phyloP scores from a whole-genome alignment of 2,888 invertebrate genomes.

The Epinotia bilunana region DNA sequence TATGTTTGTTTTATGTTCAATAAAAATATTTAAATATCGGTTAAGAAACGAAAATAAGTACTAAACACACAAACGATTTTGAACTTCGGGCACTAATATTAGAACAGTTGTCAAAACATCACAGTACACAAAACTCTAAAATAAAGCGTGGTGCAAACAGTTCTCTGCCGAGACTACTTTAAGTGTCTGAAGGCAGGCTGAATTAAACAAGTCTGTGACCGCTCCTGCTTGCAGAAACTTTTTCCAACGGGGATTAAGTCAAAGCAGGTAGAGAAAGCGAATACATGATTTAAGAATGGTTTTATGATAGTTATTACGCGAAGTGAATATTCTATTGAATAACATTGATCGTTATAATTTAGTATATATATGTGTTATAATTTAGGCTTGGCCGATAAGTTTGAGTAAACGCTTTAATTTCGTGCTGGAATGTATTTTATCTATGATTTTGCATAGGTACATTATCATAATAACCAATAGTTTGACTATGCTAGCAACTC shows the following conservation, averaged over 20 bases:
- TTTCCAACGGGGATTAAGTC: slow-evolving; percentile 15
- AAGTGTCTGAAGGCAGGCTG: slow-evolving; percentile 54
- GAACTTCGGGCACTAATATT: neutral
- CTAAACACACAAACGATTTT: too few relatives aligned
- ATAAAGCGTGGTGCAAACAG: slow-evolving; percentile 47
- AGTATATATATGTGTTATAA: neutral
- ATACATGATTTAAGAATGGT: neutral
- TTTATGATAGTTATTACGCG: neutral
- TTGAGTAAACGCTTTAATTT: too few relatives aligned
- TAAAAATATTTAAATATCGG: too few relatives aligned
- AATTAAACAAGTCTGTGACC: slow-evolving; percentile 61
- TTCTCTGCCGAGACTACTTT: slow-evolving; percentile 44
- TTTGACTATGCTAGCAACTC: too few relatives aligned
- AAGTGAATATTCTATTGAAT: neutral
- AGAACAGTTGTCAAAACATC: neutral
- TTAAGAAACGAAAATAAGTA: too few relatives aligned
- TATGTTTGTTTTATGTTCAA: too few relatives aligned
- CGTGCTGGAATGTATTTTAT: too few relatives aligned
- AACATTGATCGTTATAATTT: neutral
- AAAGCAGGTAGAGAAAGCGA: slow-evolving; percentile 20
- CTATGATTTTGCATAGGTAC: too few relatives aligned
- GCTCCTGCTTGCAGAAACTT: slow-evolving; percentile 40
- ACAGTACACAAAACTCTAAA: slow-evolving; percentile 46
- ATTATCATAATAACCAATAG: too few relatives aligned
- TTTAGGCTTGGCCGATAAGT: too few relatives aligned